A percentile compares a stretch with the other conserved stretches of the same genome.
Conservation (phyloP, 2,797 vertebrate species). For the Taeniopygia guttata region DNA sequence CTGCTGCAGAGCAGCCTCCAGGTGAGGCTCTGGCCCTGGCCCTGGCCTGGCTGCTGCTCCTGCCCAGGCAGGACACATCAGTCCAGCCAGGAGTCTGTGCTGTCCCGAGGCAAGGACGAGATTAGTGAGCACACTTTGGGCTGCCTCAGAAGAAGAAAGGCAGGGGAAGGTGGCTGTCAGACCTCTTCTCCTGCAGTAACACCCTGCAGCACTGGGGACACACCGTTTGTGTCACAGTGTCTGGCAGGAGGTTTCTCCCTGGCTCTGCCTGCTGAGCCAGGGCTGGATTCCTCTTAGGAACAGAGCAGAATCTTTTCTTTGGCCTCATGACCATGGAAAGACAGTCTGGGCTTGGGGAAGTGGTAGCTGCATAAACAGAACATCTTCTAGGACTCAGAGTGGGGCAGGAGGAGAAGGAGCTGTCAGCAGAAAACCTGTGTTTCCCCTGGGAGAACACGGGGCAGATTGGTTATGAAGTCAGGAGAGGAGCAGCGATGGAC, state of each 20-base stretch:
- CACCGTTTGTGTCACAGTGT: neutral
- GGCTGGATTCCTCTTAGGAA: neutral
- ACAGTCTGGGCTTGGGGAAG: neutral
- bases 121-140: neutral
- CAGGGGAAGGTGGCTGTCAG: neutral
- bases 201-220: neutral
- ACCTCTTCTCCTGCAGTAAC: neutral
- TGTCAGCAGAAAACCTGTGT: neutral
- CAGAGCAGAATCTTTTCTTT: neutral
- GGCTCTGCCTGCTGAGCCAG: neutral
- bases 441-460: neutral
- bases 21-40: neutral
- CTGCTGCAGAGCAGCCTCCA: neutral
- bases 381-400: neutral
- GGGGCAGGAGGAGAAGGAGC: neutral
- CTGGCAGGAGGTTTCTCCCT: neutral
- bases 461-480: conserved; percentile 29
- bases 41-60: neutral
- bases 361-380: neutral
- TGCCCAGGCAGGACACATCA: neutral
- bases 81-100: neutral
- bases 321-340: neutral
- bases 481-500: neutral
- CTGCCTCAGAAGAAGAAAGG: neutral
- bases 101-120: neutral